Conservation (phyloP, 2,888 invertebrate genomes). For the Gymnocheta viridis region DNA sequence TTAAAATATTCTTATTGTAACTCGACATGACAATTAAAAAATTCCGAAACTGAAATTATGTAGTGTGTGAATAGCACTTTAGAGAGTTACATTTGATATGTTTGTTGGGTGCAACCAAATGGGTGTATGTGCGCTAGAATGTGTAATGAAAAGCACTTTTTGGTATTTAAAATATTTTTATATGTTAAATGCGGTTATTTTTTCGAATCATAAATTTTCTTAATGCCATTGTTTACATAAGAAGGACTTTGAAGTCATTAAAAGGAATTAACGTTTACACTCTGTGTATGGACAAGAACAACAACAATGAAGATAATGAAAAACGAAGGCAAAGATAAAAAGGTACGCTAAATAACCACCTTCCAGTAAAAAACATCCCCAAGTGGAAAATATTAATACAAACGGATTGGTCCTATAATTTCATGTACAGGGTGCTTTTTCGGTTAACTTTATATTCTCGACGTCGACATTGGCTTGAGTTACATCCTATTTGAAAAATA, state of each 20-base stretch:
- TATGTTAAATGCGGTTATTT: conserved; percentile 65
- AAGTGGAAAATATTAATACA: not conserved
- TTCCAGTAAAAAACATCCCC: conserved; percentile 23
- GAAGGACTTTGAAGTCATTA: conserved; percentile 62
- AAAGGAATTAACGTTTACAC: conserved; percentile 62
- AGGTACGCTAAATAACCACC: not conserved
- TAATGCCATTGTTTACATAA: conserved; percentile 67
- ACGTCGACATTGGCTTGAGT: no score
- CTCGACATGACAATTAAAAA: no score
- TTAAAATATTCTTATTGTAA: no score
- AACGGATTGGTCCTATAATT: not conserved
- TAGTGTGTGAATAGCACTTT: no score
- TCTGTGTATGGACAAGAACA: conserved; percentile 12
- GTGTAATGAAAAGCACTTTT: conserved; percentile 10
- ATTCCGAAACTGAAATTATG: no score
- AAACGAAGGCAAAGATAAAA: not conserved
- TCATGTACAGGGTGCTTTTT: not conserved
- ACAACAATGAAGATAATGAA: not conserved
- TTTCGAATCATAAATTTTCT: conserved; percentile 65
- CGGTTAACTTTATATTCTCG: no score
- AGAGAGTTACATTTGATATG: not conserved
- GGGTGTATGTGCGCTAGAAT: not conserved
- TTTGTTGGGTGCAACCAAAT: not conserved
- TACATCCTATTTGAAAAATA: no score
- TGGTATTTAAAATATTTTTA: conserved; percentile 63